These are phyloP conservation scores for Amphimallon solstitiale DNA, from an alignment of 2,888 invertebrate genomes.

Conservation along the genomic window DNA sequence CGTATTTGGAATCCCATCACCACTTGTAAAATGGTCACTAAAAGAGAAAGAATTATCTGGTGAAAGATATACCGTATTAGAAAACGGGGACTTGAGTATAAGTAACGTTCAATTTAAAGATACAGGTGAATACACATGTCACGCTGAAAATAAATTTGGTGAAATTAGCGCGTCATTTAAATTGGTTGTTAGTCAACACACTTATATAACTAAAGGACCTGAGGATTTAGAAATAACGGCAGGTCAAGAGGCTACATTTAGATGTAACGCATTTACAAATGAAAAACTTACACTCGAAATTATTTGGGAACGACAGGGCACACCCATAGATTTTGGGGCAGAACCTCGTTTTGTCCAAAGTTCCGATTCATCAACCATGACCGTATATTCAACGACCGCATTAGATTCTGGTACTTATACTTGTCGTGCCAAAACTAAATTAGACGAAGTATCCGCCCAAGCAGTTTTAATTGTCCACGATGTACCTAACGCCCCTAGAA, in stretches of 20 bases:
- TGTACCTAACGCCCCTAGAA: slow-evolving; percentile 87
- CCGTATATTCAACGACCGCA: slow-evolving; percentile 93
- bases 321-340: slow-evolving; percentile 86
- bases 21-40: slow-evolving; percentile 90
- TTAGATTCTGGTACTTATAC: slow-evolving; percentile 96
- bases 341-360: slow-evolving; percentile 86
- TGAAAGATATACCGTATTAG: slow-evolving; percentile 82
- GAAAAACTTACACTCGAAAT: slow-evolving; percentile 81
- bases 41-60: slow-evolving; percentile 88
- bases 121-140: too few relatives aligned
- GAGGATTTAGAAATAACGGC: slow-evolving; percentile 93
- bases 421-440: slow-evolving; percentile 88
- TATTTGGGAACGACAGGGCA: slow-evolving; percentile 88
- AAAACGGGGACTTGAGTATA: slow-evolving; percentile 85
- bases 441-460: slow-evolving; percentile 86
- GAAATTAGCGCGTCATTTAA: slow-evolving; percentile 82
- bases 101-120: slow-evolving; percentile 80
- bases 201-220: slow-evolving; percentile 87
- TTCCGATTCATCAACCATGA: slow-evolving; percentile 92
- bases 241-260: slow-evolving; percentile 88
- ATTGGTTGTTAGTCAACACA: slow-evolving; percentile 77
- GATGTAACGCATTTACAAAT: slow-evolving; percentile 94
- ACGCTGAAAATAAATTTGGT: slow-evolving; percentile 93
- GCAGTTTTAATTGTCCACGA: slow-evolving; percentile 96
- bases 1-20: slow-evolving; percentile 96